Percentiles rank a stretch among this genome's conserved stretches.
Conservation (phyloP, 2,888 invertebrate genomes). For the Phalangium opilio region DNA sequence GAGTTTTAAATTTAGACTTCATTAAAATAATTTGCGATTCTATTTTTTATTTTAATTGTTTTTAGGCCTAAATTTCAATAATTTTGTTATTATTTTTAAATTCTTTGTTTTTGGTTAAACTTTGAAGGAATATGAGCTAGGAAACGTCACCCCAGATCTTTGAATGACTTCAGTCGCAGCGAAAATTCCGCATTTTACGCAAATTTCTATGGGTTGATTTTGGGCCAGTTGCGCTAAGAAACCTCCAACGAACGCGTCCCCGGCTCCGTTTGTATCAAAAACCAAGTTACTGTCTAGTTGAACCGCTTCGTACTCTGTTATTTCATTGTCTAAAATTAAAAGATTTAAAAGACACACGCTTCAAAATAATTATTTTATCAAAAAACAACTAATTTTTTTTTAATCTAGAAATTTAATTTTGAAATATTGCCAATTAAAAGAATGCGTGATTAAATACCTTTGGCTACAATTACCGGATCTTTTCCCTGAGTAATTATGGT, state of each 20-base stretch:
- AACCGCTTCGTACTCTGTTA: slow-evolving; percentile 53
- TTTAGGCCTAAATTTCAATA: too few relatives aligned
- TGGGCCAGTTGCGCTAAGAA: slow-evolving; percentile 74
- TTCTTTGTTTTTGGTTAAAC: not conserved
- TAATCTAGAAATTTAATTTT: not conserved
- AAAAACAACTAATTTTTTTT: not conserved
- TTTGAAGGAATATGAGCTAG: slow-evolving; percentile 32
- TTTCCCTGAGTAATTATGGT: slow-evolving; percentile 86
- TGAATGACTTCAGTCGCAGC: slow-evolving; percentile 76
- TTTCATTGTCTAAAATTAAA: slow-evolving; percentile 28
- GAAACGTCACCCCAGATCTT: slow-evolving; percentile 71
- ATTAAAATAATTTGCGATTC: too few relatives aligned
- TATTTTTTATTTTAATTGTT: too few relatives aligned
- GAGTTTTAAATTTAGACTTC: too few relatives aligned
- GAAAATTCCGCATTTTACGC: slow-evolving; percentile 74
- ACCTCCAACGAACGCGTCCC: slow-evolving; percentile 96
- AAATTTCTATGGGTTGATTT: slow-evolving; percentile 50
- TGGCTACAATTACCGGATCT: slow-evolving; percentile 62
- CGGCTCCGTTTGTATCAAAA: slow-evolving; percentile 95
- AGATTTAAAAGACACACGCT: too few relatives aligned
- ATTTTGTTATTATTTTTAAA: too few relatives aligned
- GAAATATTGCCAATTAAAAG: too few relatives aligned
- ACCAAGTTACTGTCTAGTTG: slow-evolving; percentile 53
- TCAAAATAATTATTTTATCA: too few relatives aligned
- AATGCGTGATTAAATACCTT: too few relatives aligned